Evolutionary conservation across 1,140 invertebrate species (phyloP).

Genomic region (Anastatus disparis): DNA sequence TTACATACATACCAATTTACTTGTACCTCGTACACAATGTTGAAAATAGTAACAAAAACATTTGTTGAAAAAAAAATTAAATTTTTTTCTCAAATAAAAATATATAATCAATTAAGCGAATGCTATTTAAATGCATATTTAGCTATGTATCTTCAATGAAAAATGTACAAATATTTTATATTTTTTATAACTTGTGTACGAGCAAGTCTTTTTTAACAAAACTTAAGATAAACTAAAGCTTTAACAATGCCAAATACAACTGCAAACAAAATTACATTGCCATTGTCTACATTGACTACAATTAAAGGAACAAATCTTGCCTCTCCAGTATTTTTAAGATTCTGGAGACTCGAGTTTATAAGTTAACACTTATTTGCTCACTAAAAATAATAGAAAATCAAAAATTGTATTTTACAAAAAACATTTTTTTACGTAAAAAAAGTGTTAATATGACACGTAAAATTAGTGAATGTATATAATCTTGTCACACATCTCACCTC

Average conservation of each 20-base stretch:
- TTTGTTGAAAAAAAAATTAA: conserved; percentile 1
- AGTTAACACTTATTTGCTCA: conserved; percentile 16
- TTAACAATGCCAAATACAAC: conserved; percentile 39
- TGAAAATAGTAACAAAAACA: neutral
- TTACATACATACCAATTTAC: conserved; percentile 19
- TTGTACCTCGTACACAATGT: conserved; percentile 20
- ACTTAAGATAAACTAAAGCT: conserved; percentile 36
- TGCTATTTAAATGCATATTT: no score
- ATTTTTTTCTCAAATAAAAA: no score
- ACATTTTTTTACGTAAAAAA: neutral
- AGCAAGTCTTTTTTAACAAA: conserved; percentile 13
- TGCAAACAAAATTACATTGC: conserved; percentile 37
- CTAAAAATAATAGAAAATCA: conserved; percentile 2
- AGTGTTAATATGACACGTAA: conserved; percentile 7
- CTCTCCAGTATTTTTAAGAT: neutral
- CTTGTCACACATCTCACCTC: neutral
- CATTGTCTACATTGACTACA: conserved; percentile 29
- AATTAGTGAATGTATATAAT: no score
- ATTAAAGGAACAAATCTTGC: conserved; percentile 40
- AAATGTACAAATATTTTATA: no score
- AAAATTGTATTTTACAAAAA: conserved; percentile 34
- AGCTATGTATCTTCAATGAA: no score
- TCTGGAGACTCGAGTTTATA: neutral
- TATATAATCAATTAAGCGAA: no score
- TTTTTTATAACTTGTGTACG: no score